A percentile compares a stretch with the other conserved stretches of the same genome.
Evolutionary conservation across 2,888 invertebrate genomes (phyloP).

Genomic region (Amphipoea lucens): DNA sequence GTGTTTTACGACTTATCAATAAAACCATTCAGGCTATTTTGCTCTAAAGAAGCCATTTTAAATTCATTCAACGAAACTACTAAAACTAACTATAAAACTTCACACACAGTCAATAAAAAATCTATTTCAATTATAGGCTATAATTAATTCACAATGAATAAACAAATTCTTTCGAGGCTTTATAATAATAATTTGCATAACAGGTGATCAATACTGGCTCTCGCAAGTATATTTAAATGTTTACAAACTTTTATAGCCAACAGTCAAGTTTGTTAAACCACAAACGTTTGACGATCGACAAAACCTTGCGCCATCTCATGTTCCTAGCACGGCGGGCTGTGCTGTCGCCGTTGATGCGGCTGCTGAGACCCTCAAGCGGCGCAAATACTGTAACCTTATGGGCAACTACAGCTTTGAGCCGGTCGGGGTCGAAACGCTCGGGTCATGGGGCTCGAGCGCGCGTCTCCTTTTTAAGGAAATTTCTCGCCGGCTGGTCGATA

Average conservation of each 20-base stretch:
- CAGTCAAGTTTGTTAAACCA: conserved; percentile 5
- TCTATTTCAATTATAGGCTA: neutral
- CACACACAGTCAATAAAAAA: conserved; percentile 21
- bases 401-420: too few relatives aligned
- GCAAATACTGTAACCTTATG: too few relatives aligned
- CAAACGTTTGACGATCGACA: conserved; percentile 7
- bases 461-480: too few relatives aligned
- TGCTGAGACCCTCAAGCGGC: too few relatives aligned
- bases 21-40: conserved; percentile 1
- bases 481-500: too few relatives aligned
- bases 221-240: conserved; percentile 10
- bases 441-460: too few relatives aligned
- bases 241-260: conserved; percentile 7
- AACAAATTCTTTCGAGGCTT: conserved; percentile 21
- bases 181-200: conserved; percentile 49
- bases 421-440: too few relatives aligned
- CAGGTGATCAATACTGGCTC: conserved; percentile 27
- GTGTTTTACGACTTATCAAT: neutral
- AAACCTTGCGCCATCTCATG: too few relatives aligned
- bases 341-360: too few relatives aligned
- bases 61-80: conserved; percentile 21
- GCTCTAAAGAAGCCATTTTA: neutral
- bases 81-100: conserved; percentile 9
- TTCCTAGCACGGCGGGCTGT: too few relatives aligned
- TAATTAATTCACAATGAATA: conserved; percentile 44